Conservation (phyloP, 1,140 invertebrate genomes). For the Protaetia brevitarsis region DNA sequence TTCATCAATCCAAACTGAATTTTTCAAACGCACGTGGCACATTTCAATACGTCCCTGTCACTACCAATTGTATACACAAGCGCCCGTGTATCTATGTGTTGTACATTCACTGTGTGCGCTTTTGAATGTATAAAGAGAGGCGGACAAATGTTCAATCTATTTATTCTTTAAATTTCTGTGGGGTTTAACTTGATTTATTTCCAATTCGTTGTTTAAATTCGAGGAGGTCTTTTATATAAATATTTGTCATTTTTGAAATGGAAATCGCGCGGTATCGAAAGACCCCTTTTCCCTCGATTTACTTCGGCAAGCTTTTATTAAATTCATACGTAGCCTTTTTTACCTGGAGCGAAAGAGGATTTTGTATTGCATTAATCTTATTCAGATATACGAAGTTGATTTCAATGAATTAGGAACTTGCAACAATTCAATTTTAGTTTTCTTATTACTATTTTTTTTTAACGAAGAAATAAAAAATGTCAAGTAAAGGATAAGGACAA, state of each 20-base stretch:
- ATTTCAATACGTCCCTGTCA: background rate
- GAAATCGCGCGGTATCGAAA: background rate
- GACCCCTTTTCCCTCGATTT: background rate
- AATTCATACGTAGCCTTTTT: too few relatives aligned
- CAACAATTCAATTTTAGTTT: too few relatives aligned
- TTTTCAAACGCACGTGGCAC: background rate
- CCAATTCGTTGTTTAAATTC: background rate
- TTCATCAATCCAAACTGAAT: conserved; percentile 3
- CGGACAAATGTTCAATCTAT: background rate
- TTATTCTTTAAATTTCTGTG: background rate
- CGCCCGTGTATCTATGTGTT: background rate
- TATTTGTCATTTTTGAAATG: background rate
- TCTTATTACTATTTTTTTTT: too few relatives aligned
- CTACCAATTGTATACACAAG: background rate
- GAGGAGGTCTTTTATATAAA: background rate
- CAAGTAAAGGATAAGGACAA: too few relatives aligned
- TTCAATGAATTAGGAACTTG: too few relatives aligned
- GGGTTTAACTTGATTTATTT: background rate
- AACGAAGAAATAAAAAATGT: too few relatives aligned
- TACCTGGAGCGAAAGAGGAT: too few relatives aligned
- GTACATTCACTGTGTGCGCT: too few relatives aligned
- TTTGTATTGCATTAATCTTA: too few relatives aligned
- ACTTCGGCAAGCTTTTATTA: too few relatives aligned
- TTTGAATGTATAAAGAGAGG: background rate
- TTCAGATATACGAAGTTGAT: too few relatives aligned